Evolutionary conservation across 2,113 vertebrate genomes (phyloP), one percentile per base, ranked within the genome.

Genomic region (Anser brachyrhynchus): DNA sequence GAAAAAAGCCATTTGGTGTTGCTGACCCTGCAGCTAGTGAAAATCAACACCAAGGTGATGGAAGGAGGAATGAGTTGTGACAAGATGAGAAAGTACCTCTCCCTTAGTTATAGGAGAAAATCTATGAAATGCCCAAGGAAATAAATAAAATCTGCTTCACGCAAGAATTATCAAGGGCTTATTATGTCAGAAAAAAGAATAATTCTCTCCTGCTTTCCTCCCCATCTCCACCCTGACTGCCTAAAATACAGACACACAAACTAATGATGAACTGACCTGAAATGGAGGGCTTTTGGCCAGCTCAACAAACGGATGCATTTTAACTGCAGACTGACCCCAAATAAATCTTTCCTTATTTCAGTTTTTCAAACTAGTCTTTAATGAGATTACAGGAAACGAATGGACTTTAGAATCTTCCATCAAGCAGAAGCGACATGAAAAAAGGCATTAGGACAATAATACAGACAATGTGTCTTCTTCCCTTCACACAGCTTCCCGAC

Each of bases 71-170:
- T 92, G 86, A 95, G 74, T 25, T 89, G 81, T 94, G 90, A 97
- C 82, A 97, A 94, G 83, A 97, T 96, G 82, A 97, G 97, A 93
- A 75, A 97, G n/a, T 35, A 84, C 91, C 31, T 83, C 54, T 89
- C 84, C 71, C 86, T 58, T 92, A 94, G 72, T 78, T 90, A 90
- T 77, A 88, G 93, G 95, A 89, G 76, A 94, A 97, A 95, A 44
- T 95, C 96, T 96, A 95, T 89, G 31, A 92, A 97, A 84, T 65
- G 76, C 92, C 97, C 61, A 96, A 92, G 88, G 93, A 92, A 95
- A 96, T 91, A 96, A 90, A 72, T 76, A 95, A 93, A 97, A 95
- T 81, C 82, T 93, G 80, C 57, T 96, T 97, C 88, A 95, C 7
- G 23, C 73, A 97, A 96, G 86, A 96, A 97, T 97, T 93, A 94